Evolutionary conservation across 1,140 invertebrate genomes (phyloP).

Genomic region (Drosophila suzukii): DNA sequence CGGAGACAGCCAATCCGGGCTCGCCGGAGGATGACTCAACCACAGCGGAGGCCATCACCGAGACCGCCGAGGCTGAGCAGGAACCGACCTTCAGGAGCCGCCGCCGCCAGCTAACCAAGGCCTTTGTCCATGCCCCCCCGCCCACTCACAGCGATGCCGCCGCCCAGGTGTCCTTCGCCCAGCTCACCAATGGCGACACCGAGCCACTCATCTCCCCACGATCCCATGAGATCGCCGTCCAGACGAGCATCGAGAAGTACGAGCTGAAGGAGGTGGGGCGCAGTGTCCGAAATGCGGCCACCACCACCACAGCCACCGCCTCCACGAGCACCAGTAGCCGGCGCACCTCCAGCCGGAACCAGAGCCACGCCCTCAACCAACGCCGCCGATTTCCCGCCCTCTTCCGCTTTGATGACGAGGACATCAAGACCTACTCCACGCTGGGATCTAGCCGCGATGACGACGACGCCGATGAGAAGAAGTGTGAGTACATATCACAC

Average conservation of each 20-base stretch:
- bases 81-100: slow-evolving; percentile 13
- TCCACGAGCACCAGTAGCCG: slow-evolving; percentile 28
- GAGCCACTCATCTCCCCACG: slow-evolving; percentile 47
- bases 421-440: slow-evolving; percentile 78
- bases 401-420: slow-evolving; percentile 77
- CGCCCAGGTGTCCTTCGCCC: slow-evolving; percentile 53
- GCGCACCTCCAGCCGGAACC: slow-evolving; percentile 15
- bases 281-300: slow-evolving; percentile 62
- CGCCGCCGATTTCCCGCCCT: slow-evolving; percentile 58
- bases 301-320: slow-evolving; percentile 58
- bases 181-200: slow-evolving; percentile 60
- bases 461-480: slow-evolving; percentile 67
- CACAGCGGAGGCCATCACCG: slow-evolving; percentile 43
- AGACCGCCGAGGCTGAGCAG: slow-evolving; percentile 34
- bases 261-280: slow-evolving; percentile 69
- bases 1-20: slow-evolving; percentile 33
- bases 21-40: slow-evolving; percentile 33
- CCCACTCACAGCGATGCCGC: slow-evolving; percentile 60
- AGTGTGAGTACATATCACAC: slow-evolving; percentile 55
- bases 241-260: slow-evolving; percentile 77
- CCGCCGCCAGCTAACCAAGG: slow-evolving; percentile 44
- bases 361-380: slow-evolving; percentile 13
- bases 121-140: slow-evolving; percentile 55
- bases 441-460: slow-evolving; percentile 78
- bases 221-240: slow-evolving; percentile 78